phyloP scores from a whole-genome alignment of 2,888 invertebrate species.

The Spodoptera picta region DNA sequence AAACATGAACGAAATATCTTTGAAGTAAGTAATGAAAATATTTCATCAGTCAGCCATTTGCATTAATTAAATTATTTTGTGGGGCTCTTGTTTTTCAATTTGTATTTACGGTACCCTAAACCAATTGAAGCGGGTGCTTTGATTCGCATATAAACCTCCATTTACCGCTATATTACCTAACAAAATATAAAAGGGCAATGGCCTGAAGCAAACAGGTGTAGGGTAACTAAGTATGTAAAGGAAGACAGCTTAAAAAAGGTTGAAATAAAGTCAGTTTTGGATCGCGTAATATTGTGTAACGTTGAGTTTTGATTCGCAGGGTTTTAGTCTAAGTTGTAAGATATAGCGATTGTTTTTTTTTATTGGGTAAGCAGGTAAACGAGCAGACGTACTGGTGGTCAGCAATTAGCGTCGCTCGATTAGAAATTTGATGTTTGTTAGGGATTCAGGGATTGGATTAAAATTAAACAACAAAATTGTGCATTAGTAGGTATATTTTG shows the following conservation, averaged over 20 bases:
- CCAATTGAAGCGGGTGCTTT: slow-evolving; percentile 59
- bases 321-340: slow-evolving; percentile 43
- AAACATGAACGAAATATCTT: neutral
- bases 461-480: no score
- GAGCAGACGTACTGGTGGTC: no score
- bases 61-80: slow-evolving; percentile 10
- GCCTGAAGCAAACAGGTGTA: slow-evolving; percentile 85
- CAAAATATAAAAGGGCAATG: slow-evolving; percentile 79
- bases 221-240: slow-evolving; percentile 82
- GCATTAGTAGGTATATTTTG: no score
- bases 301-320: slow-evolving; percentile 75
- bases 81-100: slow-evolving; percentile 9
- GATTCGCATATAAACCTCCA: slow-evolving; percentile 70
- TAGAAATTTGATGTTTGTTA: no score
- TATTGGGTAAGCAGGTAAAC: no score
- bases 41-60: slow-evolving; percentile 4
- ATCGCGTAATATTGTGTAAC: slow-evolving; percentile 78
- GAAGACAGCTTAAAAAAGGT: slow-evolving; percentile 83
- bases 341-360: slow-evolving; percentile 32
- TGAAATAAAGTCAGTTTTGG: slow-evolving; percentile 80
- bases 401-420: no score
- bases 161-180: slow-evolving; percentile 74
- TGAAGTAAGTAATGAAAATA: neutral
- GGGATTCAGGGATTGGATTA: no score
- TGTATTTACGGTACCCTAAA: slow-evolving; percentile 59